These are phyloP conservation scores for Diarsia brunnea DNA, from an alignment of 2,888 invertebrate genomes.

Conservation along the genomic window DNA sequence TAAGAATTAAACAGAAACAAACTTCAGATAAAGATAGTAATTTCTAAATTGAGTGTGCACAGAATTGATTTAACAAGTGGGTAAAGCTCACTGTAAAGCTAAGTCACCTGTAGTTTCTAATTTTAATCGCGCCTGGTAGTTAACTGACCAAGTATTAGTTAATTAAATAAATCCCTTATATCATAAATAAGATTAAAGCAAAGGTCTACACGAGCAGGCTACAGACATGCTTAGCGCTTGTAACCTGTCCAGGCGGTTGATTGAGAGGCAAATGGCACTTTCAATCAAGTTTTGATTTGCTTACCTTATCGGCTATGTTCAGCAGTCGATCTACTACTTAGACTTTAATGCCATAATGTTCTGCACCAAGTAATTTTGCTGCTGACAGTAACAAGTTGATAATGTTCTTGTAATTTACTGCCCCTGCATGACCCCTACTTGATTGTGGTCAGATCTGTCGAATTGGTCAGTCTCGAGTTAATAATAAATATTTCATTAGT, in stretches of 20 bases:
- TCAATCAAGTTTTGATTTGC: slow-evolving; percentile 35
- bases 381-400: not conserved
- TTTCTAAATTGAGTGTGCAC: not conserved
- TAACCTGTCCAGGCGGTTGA: slow-evolving; percentile 24
- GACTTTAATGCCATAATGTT: not conserved
- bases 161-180: not conserved
- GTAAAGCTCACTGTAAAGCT: not conserved
- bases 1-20: not conserved
- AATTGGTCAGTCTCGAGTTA: not conserved
- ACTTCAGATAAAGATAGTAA: not conserved
- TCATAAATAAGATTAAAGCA: not conserved
- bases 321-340: not conserved
- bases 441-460: not conserved
- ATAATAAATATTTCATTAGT: not conserved
- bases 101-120: not conserved
- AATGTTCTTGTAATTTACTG: not conserved
- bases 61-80: too few relatives aligned
- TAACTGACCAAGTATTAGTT: not conserved
- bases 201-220: not conserved
- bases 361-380: not conserved
- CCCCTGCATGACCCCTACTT: not conserved
- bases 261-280: slow-evolving; percentile 19
- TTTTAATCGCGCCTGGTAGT: not conserved
- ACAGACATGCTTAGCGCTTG: not conserved
- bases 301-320: slow-evolving; percentile 11